Conservation (phyloP, 2,888 invertebrate genomes). For the Matsumyia berberina region DNA sequence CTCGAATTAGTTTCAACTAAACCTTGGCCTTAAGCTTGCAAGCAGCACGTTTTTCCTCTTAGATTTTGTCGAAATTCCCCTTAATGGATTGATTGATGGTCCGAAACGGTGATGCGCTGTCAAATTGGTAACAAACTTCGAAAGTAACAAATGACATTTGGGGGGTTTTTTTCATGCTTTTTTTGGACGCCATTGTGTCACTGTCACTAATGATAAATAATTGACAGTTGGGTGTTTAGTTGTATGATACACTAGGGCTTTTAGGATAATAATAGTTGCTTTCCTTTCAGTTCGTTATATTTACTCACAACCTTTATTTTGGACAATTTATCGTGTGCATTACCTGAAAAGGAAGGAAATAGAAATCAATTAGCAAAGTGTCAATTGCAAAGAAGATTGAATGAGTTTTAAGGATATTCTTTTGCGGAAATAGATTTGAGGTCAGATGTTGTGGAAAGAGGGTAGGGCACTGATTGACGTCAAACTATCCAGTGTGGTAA, state of each 20-base stretch:
- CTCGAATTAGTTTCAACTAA: constrained; percentile 21
- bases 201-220: constrained; percentile 48
- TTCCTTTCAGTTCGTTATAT: background rate
- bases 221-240: constrained; percentile 31
- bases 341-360: constrained; percentile 43
- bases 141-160: constrained; percentile 50
- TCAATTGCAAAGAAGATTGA: background rate
- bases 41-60: background rate
- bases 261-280: constrained; percentile 7
- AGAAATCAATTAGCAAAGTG: constrained; percentile 5
- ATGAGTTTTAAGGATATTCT: background rate
- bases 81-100: constrained; percentile 64
- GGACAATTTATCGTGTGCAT: background rate
- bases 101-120: constrained; percentile 49
- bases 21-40: constrained; percentile 39
- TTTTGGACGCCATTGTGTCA: constrained; percentile 6
- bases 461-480: too few species aligned
- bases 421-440: too few species aligned
- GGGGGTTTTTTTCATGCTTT: background rate
- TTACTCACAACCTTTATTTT: constrained; percentile 5
- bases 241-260: constrained; percentile 8
- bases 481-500: too few species aligned
- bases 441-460: too few species aligned
- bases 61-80: constrained; percentile 23
- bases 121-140: constrained; percentile 54